Evolutionary conservation across 2,113 vertebrate species (phyloP).

Genomic region (Callocephalon fimbriatum): DNA sequence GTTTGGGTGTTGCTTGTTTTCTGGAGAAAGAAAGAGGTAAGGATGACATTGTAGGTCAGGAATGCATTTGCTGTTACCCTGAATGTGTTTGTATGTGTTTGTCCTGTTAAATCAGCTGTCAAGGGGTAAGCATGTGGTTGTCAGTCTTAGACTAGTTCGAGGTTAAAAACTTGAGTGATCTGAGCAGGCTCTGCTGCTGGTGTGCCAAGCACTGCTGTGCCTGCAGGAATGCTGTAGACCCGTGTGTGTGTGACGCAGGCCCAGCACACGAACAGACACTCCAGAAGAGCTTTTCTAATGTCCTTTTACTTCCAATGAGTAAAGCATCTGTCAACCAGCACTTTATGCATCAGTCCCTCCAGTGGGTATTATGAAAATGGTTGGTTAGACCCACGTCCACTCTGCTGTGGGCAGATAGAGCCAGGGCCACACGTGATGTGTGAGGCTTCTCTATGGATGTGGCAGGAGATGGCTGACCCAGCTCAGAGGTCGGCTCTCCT

Average conservation of each 20-base stretch:
- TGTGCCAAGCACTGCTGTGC: neutral
- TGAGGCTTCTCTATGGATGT: rapidly evolving
- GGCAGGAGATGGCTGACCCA: neutral
- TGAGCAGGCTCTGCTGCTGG: neutral
- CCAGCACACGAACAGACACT: neutral
- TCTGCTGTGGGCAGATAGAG: neutral
- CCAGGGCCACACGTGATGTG: rapidly evolving
- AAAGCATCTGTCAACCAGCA: neutral
- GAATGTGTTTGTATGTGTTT: neutral
- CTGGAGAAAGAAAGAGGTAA: neutral
- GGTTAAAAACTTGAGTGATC: neutral
- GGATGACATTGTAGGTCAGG: neutral
- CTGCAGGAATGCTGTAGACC: neutral
- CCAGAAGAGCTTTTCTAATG: neutral
- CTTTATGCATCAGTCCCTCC: neutral
- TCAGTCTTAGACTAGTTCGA: neutral
- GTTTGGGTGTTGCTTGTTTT: neutral
- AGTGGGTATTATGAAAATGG: neutral
- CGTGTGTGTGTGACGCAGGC: neutral
- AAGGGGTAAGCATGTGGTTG: neutral
- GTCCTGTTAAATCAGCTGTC: neutral
- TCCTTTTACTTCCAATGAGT: neutral
- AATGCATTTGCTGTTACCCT: neutral
- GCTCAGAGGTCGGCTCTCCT: neutral
- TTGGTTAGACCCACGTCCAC: neutral